Conservation (phyloP, 2,113 vertebrate species). For the Cranoglanis bouderius region DNA sequence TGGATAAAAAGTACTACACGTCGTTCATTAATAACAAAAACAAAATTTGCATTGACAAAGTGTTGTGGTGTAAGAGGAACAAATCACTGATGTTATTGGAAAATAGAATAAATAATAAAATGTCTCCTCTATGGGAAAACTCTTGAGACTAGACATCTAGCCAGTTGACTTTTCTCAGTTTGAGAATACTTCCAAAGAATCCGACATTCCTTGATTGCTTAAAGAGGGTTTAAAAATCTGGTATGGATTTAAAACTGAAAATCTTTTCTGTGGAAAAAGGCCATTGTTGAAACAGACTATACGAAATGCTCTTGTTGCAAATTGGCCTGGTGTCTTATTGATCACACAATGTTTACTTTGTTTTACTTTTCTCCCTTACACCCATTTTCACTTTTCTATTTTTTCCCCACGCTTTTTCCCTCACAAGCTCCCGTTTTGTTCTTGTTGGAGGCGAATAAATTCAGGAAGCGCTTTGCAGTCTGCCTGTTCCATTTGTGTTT, state of each 20-base stretch:
- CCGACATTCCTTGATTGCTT: background rate
- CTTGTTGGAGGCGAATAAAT: slow-evolving; percentile 31
- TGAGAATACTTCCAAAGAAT: background rate
- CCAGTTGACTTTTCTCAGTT: background rate
- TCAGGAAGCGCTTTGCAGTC: slow-evolving; percentile 30
- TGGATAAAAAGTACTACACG: too few relatives aligned
- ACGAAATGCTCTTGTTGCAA: background rate
- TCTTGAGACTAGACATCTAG: background rate
- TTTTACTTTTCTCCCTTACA: background rate
- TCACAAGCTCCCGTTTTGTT: background rate
- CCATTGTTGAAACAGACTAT: background rate
- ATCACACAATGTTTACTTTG: background rate
- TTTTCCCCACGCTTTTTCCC: background rate
- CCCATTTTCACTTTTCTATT: background rate
- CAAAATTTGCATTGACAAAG: too few relatives aligned
- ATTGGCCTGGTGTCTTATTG: background rate
- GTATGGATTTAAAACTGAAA: background rate
- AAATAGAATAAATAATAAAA: background rate
- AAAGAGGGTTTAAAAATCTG: background rate
- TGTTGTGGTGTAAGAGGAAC: too few relatives aligned
- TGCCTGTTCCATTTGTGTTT: slow-evolving; percentile 41
- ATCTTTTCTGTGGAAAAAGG: background rate
- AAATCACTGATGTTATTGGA: background rate
- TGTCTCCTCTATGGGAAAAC: background rate
- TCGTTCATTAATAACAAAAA: too few relatives aligned